Evolutionary conservation across 2,113 vertebrate genomes (phyloP).

Genomic region (Erinaceus europaeus): DNA sequence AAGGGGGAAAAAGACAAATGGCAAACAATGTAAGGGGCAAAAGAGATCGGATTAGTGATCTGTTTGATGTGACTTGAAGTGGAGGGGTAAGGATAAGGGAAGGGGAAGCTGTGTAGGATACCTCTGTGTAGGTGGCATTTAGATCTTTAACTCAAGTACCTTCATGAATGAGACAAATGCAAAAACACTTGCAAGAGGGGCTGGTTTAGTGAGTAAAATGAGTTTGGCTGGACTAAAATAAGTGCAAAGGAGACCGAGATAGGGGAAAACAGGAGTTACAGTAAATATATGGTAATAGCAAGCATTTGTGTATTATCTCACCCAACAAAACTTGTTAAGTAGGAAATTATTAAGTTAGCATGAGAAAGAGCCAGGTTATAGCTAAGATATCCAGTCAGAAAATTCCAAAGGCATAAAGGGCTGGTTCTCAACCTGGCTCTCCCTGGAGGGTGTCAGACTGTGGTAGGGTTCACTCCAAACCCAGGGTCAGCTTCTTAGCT

Average conservation of each 20-base stretch:
- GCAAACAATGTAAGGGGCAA: neutral
- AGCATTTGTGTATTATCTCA: neutral
- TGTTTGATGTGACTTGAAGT: no score
- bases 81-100: neutral
- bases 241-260: neutral
- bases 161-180: neutral
- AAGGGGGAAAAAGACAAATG: neutral
- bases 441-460: no score
- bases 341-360: conserved; percentile 3
- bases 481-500: neutral
- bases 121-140: no score
- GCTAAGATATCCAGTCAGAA: neutral
- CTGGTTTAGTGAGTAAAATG: neutral
- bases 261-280: neutral
- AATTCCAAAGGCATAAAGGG: neutral
- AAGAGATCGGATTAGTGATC: neutral
- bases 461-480: neutral
- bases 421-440: neutral
- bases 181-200: neutral
- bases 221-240: neutral
- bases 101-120: no score
- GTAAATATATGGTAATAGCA: neutral
- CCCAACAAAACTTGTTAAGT: neutral
- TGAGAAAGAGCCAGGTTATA: neutral
- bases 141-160: neutral